These are phyloP conservation scores for Himalopsyche phryganea DNA, from an alignment of 1,140 invertebrate species.

Conservation along the genomic window DNA sequence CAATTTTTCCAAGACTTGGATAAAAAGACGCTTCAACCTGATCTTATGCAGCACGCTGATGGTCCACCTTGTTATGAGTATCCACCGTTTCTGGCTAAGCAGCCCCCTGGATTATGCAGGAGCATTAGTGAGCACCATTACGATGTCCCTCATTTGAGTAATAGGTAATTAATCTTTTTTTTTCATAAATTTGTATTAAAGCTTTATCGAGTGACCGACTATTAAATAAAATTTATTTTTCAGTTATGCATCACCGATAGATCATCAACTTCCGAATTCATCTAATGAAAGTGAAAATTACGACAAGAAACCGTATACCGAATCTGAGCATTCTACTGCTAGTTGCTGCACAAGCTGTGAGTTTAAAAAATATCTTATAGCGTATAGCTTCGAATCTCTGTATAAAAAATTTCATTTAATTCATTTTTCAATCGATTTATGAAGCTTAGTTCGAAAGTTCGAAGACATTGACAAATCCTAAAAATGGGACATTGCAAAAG, in stretches of 20 bases:
- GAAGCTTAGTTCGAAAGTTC: too few relatives aligned
- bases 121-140: conserved; percentile 72
- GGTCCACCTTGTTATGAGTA: conserved; percentile 31
- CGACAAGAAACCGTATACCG: conserved; percentile 64
- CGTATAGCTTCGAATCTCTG: too few relatives aligned
- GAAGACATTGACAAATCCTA: too few relatives aligned
- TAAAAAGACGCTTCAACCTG: conserved; percentile 83
- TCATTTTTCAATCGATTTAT: neutral
- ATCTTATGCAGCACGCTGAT: conserved; percentile 69
- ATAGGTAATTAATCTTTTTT: conserved; percentile 43
- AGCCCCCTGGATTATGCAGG: conserved; percentile 20
- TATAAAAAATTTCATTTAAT: conserved; percentile 3
- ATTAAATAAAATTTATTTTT: conserved; percentile 27
- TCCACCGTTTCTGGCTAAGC: conserved; percentile 36
- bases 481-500: too few relatives aligned
- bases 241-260: conserved; percentile 61
- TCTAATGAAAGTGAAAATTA: conserved; percentile 61
- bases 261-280: conserved; percentile 56
- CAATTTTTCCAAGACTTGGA: conserved; percentile 83
- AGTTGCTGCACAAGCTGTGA: conserved; percentile 62
- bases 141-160: conserved; percentile 74
- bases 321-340: conserved; percentile 65
- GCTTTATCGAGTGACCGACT: too few relatives aligned
- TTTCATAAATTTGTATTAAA: neutral
- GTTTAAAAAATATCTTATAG: conserved; percentile 42